Evolutionary conservation across 1,140 invertebrate species (phyloP), one percentile per base, ranked within the genome.

Genomic region (Cyrtorhinus lividipennis): DNA sequence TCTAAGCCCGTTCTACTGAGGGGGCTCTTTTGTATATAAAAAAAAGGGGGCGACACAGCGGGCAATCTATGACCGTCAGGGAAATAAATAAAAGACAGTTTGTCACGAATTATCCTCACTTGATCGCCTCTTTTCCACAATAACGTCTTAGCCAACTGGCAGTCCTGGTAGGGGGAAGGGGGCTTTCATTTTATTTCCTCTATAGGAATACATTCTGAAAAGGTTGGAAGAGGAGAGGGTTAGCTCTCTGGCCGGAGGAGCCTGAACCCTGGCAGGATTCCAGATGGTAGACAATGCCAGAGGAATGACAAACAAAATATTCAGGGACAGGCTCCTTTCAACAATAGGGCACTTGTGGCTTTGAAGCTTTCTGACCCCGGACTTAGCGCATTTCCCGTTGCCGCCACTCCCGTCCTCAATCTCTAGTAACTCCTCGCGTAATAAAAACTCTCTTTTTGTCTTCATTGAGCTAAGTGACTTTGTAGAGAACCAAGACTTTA

Each of bases 141-240:
- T 53, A 53, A 53, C 48, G 48, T 53, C 48, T 53, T 53, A 53
- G 48, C 48, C 48, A 53, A 53, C 48, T 53, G 48, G 48, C 48
- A 8, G 3, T 12, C n/a, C n/a, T n/a, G n/a, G n/a, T n/a, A n/a
- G n/a, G n/a, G n/a, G n/a, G n/a, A n/a, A n/a, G n/a, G 48, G 48
- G 5, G 48, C 30, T 53, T 53, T 53, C 18, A 53, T 53, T 53
- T 53, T 53, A 53, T 53, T 53, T 53, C 20, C 48, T 53, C 48
- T 53, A 53, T 53, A 53, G 48, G 48, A 53, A 53, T 53, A 53
- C 48, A 53, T 53, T 53, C 12, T 53, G 48, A 53, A 20, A 53
- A 53, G 48, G 48, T 3, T 38, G 15, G 5, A 38, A 15, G 15
- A 8, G 30, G 30, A 38, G 30, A 15, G 30, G 30, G 15, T 38